Evolutionary conservation across 1,140 invertebrate species (phyloP).

Genomic region (Plectrocnemia conspersa): DNA sequence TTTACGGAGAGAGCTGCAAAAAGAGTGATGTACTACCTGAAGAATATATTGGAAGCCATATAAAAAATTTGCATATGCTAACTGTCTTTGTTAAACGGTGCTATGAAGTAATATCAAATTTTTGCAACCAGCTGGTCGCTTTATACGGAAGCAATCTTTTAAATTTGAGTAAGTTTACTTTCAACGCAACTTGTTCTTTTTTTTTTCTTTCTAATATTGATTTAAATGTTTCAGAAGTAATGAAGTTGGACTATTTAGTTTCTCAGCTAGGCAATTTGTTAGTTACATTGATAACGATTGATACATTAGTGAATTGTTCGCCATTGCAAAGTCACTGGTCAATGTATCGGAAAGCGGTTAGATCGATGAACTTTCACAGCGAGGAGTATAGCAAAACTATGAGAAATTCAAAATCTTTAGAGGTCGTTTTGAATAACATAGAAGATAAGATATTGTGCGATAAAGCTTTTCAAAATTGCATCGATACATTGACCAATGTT

Average conservation of each 20-base stretch:
- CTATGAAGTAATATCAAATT: slow-evolving; percentile 60
- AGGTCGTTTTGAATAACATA: slow-evolving; percentile 61
- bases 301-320: slow-evolving; percentile 63
- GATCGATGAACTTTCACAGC: slow-evolving; percentile 64
- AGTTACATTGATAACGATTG: slow-evolving; percentile 64
- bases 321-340: slow-evolving; percentile 65
- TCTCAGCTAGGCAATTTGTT: slow-evolving; percentile 63
- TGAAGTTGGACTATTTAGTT: slow-evolving; percentile 47
- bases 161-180: slow-evolving; percentile 48
- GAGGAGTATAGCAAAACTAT: slow-evolving; percentile 56
- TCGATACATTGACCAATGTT: slow-evolving; percentile 64
- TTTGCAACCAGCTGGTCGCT: slow-evolving; percentile 63
- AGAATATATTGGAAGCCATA: slow-evolving; percentile 39
- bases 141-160: slow-evolving; percentile 52
- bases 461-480: slow-evolving; percentile 46
- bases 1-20: slow-evolving; percentile 45
- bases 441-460: slow-evolving; percentile 53
- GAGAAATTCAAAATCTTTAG: slow-evolving; percentile 58
- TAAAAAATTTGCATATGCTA: slow-evolving; percentile 59
- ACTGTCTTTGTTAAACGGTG: slow-evolving; percentile 62
- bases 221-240: slow-evolving; percentile 35
- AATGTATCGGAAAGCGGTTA: slow-evolving; percentile 64
- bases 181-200: background rate
- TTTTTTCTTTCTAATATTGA: slow-evolving; percentile 38
- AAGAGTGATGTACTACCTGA: slow-evolving; percentile 32